Conservation (phyloP, 2,113 vertebrate species). For the Trematocara marginatum region DNA sequence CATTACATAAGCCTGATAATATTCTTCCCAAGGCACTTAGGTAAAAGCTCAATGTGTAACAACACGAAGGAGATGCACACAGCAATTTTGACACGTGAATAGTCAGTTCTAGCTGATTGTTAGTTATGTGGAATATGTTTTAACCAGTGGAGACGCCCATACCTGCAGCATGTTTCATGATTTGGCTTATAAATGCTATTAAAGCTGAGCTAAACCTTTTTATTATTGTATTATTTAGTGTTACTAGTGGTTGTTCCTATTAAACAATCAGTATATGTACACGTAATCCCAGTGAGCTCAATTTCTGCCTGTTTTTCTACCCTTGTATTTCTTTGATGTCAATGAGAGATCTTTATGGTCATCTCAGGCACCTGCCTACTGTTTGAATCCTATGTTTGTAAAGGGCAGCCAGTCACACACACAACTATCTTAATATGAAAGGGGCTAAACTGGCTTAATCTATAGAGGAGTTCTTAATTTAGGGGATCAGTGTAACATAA, state of each 20-base stretch:
- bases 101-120: not conserved
- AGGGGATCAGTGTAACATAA: not conserved
- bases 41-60: not conserved
- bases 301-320: not conserved
- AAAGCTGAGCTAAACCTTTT: not conserved
- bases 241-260: not conserved
- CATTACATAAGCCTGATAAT: constrained; percentile 20
- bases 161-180: not conserved
- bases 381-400: not conserved
- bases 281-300: not conserved
- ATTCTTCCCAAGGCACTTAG: not conserved
- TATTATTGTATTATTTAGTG: not conserved
- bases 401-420: not conserved
- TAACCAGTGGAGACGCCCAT: not conserved
- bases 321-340: not conserved
- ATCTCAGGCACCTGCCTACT: not conserved
- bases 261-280: not conserved
- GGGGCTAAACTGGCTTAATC: not conserved
- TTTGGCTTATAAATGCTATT: not conserved
- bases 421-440: not conserved
- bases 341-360: not conserved
- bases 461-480: not conserved
- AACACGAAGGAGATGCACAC: not conserved
- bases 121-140: not conserved
- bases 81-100: not conserved